Evolutionary conservation across 2,113 vertebrate genomes (phyloP).

Genomic region (Poeciliopsis retropinna): DNA sequence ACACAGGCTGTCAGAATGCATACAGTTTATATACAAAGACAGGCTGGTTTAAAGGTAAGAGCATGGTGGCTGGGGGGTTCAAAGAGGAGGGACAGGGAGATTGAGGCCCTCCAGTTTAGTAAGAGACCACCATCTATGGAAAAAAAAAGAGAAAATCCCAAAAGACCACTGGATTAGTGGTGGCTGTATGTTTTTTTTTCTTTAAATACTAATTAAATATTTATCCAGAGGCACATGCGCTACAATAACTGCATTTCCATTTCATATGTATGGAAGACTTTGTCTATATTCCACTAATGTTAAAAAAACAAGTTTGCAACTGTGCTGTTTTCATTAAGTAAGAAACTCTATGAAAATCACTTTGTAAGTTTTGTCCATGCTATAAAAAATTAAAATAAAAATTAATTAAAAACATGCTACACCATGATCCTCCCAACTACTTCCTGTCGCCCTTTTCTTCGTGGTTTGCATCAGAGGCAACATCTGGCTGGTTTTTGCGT

Average conservation of each 20-base stretch:
- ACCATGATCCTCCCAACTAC: too few relatives aligned
- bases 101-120: conserved; percentile 44
- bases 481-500: too few relatives aligned
- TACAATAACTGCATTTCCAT: background rate
- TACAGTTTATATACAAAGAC: conserved; percentile 74
- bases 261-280: too few relatives aligned
- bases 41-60: conserved; percentile 72
- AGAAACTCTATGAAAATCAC: too few relatives aligned
- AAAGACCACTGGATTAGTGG: background rate
- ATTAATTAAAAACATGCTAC: too few relatives aligned
- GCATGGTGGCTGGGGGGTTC: conserved; percentile 59
- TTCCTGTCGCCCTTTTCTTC: too few relatives aligned
- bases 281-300: too few relatives aligned
- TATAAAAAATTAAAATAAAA: too few relatives aligned
- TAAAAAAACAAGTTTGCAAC: too few relatives aligned
- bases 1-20: conserved; percentile 63
- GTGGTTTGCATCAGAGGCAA: too few relatives aligned
- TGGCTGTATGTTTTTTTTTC: conserved; percentile 20
- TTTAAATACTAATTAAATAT: conserved; percentile 22
- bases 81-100: conserved; percentile 43
- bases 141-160: conserved; percentile 9
- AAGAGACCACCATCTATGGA: conserved; percentile 27
- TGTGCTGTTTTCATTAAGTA: too few relatives aligned
- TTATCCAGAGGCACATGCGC: conserved; percentile 32
- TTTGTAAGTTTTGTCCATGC: too few relatives aligned